phyloP scores from a whole-genome alignment of 2,888 invertebrate genomes.

The Deladenus siricidicola region DNA sequence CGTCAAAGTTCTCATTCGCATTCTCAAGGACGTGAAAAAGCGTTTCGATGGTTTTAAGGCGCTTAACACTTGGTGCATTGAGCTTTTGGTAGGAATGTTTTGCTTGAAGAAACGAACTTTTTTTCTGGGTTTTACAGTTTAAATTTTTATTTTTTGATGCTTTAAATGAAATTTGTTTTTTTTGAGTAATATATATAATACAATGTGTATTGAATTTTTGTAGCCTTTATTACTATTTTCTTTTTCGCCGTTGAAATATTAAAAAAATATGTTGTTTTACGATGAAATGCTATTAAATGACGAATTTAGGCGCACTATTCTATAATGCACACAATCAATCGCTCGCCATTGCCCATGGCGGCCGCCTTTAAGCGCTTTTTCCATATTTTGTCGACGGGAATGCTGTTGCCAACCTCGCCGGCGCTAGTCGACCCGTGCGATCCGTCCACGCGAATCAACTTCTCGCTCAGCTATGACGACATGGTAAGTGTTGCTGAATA shows the following conservation, averaged over 20 bases:
- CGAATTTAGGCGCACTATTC: conserved; percentile 80
- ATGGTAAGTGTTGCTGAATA: conserved; percentile 7
- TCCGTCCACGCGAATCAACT: conserved; percentile 22
- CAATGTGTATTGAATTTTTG: neutral
- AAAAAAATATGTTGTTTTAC: neutral
- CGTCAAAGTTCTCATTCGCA: conserved; percentile 65
- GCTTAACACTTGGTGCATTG: conserved; percentile 90
- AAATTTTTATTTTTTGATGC: neutral
- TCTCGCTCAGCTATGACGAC: conserved; percentile 11
- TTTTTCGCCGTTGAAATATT: neutral
- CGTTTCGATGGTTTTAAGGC: conserved; percentile 83
- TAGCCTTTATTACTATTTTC: neutral
- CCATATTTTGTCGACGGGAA: conserved; percentile 80
- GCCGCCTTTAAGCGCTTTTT: conserved; percentile 79
- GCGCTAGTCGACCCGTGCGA: conserved; percentile 75
- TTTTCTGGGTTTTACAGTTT: neutral
- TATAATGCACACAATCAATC: conserved; percentile 63
- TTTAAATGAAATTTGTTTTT: neutral
- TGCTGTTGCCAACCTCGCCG: conserved; percentile 80
- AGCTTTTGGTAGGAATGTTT: conserved; percentile 64
- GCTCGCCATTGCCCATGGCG: conserved; percentile 83
- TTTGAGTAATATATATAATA: too few species aligned
- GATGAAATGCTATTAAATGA: conserved; percentile 15
- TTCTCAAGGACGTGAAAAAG: conserved; percentile 80
- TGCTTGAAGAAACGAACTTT: neutral